Evolutionary conservation across 2,888 invertebrate species (phyloP), one percentile per base, ranked within the genome.

Genomic region (Epistrophe grossulariae): DNA sequence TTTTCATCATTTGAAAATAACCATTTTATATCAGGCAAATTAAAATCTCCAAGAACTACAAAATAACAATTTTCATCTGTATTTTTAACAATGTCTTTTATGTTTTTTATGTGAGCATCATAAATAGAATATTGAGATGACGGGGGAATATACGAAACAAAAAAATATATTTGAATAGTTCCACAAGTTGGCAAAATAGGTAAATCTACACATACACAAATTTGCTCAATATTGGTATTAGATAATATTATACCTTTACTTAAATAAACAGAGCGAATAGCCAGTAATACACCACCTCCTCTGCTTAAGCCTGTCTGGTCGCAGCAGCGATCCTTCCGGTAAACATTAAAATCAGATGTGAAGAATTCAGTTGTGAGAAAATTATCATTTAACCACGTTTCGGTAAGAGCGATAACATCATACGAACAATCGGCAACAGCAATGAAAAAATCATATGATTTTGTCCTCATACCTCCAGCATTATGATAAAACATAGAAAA

Each of bases 381-480:
- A 13, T 35, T 48, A 5, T 50, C 45, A 38, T 73, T 48, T 38
- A 60, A 50, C 57, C 55, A 72, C 6, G 59, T 59, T n/a, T 45
- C 59, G 13, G 59, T 55, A 0, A 70, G 52, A 8, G 24, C 50
- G 28, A 72, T 72, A 13, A 72, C 35, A 19, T 59, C 72, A 48
- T 72, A 72, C 13, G 48, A 45, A 13, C 31, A 72, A 43, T 57
- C 59, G 31, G 59, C 59, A 72, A 35, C 59, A 72, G 70, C 55
- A 55, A 55, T 17, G 19, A 7, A 55, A 40, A 70, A 70, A 38
- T 70, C 70, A 15, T 9, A 13, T 5, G 55, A 43, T 72, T 59
- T 72, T 17, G 72, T 59, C 13, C 72, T 15, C 59, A 72, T 57
- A n/a, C 72, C 72, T 31, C 72, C 72, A 31, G 31, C 45, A 19